These are phyloP conservation scores for Diadophis punctatus DNA, from an alignment of 2,113 vertebrate genomes.

Conservation along the genomic window DNA sequence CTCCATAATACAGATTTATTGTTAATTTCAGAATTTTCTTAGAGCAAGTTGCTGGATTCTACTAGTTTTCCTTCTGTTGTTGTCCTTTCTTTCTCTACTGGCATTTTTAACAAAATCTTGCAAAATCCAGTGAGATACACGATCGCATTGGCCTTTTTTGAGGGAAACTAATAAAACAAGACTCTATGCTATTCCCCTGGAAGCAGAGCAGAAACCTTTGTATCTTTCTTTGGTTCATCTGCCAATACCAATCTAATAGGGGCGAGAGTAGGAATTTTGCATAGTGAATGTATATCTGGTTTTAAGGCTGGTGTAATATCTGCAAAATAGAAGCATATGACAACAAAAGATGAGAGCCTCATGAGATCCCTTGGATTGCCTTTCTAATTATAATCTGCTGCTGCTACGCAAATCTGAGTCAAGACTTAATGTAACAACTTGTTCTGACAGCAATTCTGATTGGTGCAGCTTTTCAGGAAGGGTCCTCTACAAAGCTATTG, in stretches of 20 bases:
- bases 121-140: not conserved
- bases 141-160: not conserved
- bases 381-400: not conserved
- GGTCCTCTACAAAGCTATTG: not conserved
- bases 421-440: not conserved
- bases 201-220: not conserved
- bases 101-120: not conserved
- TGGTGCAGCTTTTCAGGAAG: not conserved
- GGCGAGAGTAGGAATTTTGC: not conserved
- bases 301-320: not conserved
- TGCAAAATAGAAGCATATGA: not conserved
- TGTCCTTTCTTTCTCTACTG: not conserved
- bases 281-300: not conserved
- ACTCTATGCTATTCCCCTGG: not conserved
- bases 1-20: not conserved
- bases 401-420: not conserved
- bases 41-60: not conserved
- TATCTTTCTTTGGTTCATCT: conserved; percentile 10
- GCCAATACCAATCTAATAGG: not conserved
- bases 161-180: not conserved
- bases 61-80: not conserved
- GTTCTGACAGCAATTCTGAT: not conserved
- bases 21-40: not conserved
- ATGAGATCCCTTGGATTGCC: conserved; percentile 7
- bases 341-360: not conserved